phyloP scores from a whole-genome alignment of 2,113 vertebrate genomes.

The Oncorhynchus tshawytscha region DNA sequence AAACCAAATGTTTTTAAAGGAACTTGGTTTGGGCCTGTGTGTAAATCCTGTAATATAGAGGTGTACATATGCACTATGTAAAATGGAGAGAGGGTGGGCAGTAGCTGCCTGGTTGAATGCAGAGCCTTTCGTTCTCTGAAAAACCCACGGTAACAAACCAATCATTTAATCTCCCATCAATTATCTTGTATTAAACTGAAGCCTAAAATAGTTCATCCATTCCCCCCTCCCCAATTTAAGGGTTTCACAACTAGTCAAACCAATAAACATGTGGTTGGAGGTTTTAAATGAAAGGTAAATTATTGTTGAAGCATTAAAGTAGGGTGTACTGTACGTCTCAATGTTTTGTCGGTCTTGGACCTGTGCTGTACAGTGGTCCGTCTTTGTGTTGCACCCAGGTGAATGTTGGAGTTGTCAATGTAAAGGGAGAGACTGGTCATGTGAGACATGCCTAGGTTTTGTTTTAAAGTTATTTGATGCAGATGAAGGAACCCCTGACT shows the following conservation, averaged over 20 bases:
- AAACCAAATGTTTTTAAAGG: conserved; percentile 9
- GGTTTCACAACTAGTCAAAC: background rate
- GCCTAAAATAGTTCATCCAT: background rate
- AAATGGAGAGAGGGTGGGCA: background rate
- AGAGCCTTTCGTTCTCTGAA: conserved; percentile 1
- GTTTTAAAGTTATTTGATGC: background rate
- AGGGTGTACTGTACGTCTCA: background rate
- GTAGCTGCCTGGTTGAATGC: conserved; percentile 17
- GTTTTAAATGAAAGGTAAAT: background rate
- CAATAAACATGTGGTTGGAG: background rate
- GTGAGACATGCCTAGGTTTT: background rate
- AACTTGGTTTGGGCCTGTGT: conserved; percentile 18
- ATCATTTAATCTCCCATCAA: background rate
- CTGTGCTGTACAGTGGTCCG: background rate
- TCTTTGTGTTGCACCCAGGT: background rate
- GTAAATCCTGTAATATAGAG: conserved; percentile 35
- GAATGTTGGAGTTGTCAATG: background rate
- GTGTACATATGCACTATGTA: conserved; percentile 38
- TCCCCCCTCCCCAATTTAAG: background rate
- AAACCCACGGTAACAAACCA: background rate
- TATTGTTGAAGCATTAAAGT: conserved; percentile 1
- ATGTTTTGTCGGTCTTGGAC: background rate
- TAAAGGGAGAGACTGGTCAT: background rate
- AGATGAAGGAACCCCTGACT: background rate
- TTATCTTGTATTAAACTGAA: conserved; percentile 7